Evolutionary conservation across 2,888 invertebrate species (phyloP), one percentile per base, ranked within the genome.

Genomic region (Leptarthrus brevirostris): DNA sequence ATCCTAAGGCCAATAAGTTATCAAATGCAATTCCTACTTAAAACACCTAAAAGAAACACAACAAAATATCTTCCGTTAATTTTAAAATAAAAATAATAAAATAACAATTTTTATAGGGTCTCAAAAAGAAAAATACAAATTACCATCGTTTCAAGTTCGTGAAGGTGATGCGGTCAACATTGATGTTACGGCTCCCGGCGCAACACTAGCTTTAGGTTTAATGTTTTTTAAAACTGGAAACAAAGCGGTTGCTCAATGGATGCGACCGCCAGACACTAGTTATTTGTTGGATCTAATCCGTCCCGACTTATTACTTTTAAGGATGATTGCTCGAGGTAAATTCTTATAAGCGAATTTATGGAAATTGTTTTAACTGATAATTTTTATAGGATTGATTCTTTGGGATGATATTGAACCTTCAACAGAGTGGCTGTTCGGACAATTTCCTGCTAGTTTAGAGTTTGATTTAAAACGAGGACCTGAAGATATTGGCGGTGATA

Each of bases 141-240:
- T 94, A 3, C 92, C 94, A 0, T 92, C 92, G 71, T 92, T 94
- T 83, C 95, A 95, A 85, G 93, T 96, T 77, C 89, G 94, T 70
- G 97, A 97, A 85, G 96, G 96, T 0, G 92, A 93, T 75, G 90
- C 90, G 0, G 94, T 96, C 56, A 98, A 98, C 86, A 91, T 96
- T 74, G 97, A 98, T 86, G 95, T 98, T 61, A 98, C 97, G 1
- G 93, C 96, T 0, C 97, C 98, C 0, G 97, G 97, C 0, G 97
- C 98, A 0, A 97, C 97, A 0, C 86, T 98, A 34, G 98, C 98
- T 0, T 87, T 99, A 2, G 98, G 97, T 0, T 89, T 98, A 79
- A 93, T 97, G 89, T 98, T 94, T 86, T 90, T 97, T 82, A 91
- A 92, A 76, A 93, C 94, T 2, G 90, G 90, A 74, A 94, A 94